Evolutionary conservation across 2,888 invertebrate species (phyloP).

Genomic region (Idaea biselata): DNA sequence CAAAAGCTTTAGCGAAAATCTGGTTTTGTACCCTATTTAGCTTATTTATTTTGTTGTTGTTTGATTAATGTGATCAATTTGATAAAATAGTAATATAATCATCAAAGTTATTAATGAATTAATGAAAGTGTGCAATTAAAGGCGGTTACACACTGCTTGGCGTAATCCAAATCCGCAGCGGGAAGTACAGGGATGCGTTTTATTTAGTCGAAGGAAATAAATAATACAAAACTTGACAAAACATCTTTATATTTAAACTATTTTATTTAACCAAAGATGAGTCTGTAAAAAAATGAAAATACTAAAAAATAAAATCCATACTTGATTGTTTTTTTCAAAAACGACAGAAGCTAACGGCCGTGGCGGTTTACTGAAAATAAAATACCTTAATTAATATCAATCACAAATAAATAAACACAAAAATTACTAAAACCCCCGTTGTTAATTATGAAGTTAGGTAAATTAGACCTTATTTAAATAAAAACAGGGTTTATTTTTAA

Average conservation of each 20-base stretch:
- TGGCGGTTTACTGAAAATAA: constrained; percentile 57
- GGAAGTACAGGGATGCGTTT: too few species aligned
- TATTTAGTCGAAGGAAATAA: not conserved
- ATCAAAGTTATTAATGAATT: too few species aligned
- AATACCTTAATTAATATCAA: constrained; percentile 12
- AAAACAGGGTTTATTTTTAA: not conserved
- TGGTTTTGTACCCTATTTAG: too few species aligned
- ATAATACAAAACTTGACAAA: not conserved
- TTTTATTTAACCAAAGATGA: constrained; percentile 57
- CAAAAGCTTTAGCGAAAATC: too few species aligned
- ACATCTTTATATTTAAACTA: not conserved
- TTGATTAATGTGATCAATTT: too few species aligned
- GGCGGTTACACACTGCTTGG: too few species aligned
- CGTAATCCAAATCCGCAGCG: too few species aligned
- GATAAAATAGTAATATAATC: too few species aligned
- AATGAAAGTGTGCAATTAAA: too few species aligned
- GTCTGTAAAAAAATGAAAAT: constrained; percentile 62
- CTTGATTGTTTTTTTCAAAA: constrained; percentile 51
- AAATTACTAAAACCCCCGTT: constrained; percentile 8
- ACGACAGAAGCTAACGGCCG: constrained; percentile 41
- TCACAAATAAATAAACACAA: not conserved
- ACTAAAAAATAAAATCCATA: constrained; percentile 59
- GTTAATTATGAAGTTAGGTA: not conserved
- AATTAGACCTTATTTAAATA: not conserved
- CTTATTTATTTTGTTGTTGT: too few species aligned